Evolutionary conservation across 2,113 vertebrate species (phyloP), one percentile per base, ranked within the genome.

Genomic region (Machaerirhynchus nigripectus): DNA sequence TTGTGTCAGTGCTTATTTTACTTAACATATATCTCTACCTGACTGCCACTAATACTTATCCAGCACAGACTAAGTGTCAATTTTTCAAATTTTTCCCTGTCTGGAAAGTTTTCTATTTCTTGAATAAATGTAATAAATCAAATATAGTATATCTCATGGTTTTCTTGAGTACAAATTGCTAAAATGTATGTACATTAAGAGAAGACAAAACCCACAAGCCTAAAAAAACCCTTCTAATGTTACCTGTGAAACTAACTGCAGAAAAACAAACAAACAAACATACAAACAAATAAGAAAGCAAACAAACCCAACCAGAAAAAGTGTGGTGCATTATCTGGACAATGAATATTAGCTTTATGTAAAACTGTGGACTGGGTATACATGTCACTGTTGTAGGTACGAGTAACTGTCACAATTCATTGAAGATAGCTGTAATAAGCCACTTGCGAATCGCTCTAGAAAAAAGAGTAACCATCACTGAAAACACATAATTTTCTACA

Each of bases 251-350:
- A 37, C 2, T 26, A 77, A 26, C 5, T 40, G 13, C 2, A 35
- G 27, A n/a, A 19, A 68, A 80, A 27, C 23, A 28, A 46, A 20
- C 6, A 13, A 17, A 21, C 6, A 10, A 21, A 12, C 17, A 44
- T 12, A 22, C 23, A 78, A 39, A 16, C 5, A 24, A 67, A 57
- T 14, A 44, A 35, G 9, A 20, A 52, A 84, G 8, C 18, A 75
- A 55, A 30, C 2, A 40, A 37, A 79, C 19, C 7, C 15, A 31
- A 37, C 9, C 23, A 76, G 18, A 15, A 76, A 27, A 40, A 68
- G 2, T 46, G 50, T 37, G 9, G 3, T 1, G 0, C 23, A 60
- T 15, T 65, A 46, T 12, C 7, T 37, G 74, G 20, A 33, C 13
- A 55, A 42, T 31, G 10, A 46, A 46, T 61, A 37, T 42, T 57